These are phyloP conservation scores for Heliconius sara DNA, from an alignment of 2,888 invertebrate genomes.

Conservation along the genomic window DNA sequence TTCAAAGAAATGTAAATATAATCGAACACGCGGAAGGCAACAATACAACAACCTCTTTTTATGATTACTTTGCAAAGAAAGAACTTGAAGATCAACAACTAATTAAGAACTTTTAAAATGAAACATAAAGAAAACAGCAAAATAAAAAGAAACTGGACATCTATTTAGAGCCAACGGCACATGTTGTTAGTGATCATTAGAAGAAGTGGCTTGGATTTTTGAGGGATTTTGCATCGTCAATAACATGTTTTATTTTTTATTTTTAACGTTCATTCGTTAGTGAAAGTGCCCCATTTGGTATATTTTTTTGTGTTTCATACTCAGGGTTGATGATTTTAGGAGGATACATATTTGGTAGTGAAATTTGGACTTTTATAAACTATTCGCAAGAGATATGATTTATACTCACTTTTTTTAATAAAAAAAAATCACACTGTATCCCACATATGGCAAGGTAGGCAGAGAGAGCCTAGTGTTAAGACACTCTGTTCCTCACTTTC, in stretches of 20 bases:
- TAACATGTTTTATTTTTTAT: neutral
- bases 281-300: neutral
- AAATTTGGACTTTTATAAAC: no score
- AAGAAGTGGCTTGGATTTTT: slow-evolving; percentile 3
- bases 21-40: no score
- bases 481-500: no score
- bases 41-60: neutral
- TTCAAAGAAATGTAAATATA: no score
- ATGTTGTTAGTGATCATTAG: slow-evolving; percentile 21
- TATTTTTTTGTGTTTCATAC: slow-evolving; percentile 2
- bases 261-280: neutral
- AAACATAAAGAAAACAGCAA: neutral
- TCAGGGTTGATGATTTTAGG: neutral
- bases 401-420: no score
- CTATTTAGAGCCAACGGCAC: neutral
- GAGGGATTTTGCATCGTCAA: slow-evolving; percentile 1
- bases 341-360: no score
- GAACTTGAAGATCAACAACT: neutral
- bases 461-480: no score
- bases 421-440: no score
- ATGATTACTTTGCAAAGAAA: neutral
- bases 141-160: neutral
- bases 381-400: no score
- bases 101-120: neutral
- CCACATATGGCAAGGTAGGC: no score